A percentile compares a stretch with the other conserved stretches of the same genome.
Evolutionary conservation across 2,113 vertebrate genomes (phyloP).

Genomic region (Melospiza melodia): DNA sequence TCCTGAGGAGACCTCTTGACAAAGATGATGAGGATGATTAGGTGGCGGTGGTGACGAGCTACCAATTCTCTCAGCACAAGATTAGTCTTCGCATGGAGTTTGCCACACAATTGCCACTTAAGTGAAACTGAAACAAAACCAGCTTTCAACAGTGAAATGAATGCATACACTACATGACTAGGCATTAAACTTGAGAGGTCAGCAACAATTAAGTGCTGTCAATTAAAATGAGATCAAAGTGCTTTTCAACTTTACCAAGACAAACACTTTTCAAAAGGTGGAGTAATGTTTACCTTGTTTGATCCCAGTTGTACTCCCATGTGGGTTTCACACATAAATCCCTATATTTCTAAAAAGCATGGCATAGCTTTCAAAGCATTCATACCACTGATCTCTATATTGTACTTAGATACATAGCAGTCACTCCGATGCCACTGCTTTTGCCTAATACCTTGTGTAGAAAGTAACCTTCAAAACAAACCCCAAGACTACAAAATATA

Average conservation of each 20-base stretch:
- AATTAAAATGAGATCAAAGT: neutral
- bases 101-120: neutral
- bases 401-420: neutral
- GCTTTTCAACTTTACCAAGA: neutral
- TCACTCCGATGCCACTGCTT: neutral
- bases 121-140: neutral
- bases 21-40: neutral
- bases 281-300: neutral
- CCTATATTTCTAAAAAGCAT: neutral
- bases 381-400: neutral
- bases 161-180: neutral
- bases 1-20: neutral
- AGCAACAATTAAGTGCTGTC: neutral
- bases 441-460: neutral
- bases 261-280: neutral
- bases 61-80: neutral
- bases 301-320: neutral
- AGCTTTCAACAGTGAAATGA: neutral
- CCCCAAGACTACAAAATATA: neutral
- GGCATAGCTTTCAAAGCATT: neutral
- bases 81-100: neutral
- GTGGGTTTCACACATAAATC: neutral
- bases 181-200: neutral
- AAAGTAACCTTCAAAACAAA: neutral
- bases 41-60: neutral